Conservation (phyloP, 2,888 invertebrate genomes). For the Dilophus febrilis region DNA sequence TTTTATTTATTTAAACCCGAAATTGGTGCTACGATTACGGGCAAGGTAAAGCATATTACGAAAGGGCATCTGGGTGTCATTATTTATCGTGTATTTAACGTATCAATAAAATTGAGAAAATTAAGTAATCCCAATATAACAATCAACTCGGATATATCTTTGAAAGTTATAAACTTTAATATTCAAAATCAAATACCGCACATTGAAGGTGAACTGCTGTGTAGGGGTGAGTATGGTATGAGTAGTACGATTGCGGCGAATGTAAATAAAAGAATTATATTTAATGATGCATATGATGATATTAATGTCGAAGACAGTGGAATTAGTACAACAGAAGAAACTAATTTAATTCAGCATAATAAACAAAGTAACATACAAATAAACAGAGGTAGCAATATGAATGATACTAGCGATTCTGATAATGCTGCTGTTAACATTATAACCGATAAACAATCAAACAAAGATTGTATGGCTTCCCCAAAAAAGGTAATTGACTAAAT, state of each 20-base stretch:
- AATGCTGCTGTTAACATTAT: neutral
- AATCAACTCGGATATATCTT: slow-evolving; percentile 27
- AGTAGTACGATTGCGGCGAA: neutral
- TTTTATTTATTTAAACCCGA: slow-evolving; percentile 46
- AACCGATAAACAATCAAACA: too few species aligned
- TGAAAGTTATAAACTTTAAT: slow-evolving; percentile 24
- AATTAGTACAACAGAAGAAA: slow-evolving; percentile 2
- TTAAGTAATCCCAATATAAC: slow-evolving; percentile 28
- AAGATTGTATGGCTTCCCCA: too few species aligned
- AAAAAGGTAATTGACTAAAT: too few species aligned
- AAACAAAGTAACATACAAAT: neutral
- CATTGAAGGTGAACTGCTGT: slow-evolving; percentile 23
- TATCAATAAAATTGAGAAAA: slow-evolving; percentile 34
- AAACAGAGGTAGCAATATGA: neutral
- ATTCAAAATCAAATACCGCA: slow-evolving; percentile 23
- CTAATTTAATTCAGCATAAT: neutral
- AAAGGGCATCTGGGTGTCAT: slow-evolving; percentile 35
- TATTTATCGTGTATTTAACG: slow-evolving; percentile 46
- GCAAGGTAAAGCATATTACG: slow-evolving; percentile 38
- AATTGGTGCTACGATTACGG: slow-evolving; percentile 36
- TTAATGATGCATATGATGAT: neutral
- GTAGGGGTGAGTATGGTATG: neutral
- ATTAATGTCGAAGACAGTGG: slow-evolving; percentile 1
- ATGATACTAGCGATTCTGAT: too few species aligned
- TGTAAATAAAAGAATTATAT: neutral